phyloP scores from a whole-genome alignment of 2,888 invertebrate genomes.

The Perdita meconis region DNA sequence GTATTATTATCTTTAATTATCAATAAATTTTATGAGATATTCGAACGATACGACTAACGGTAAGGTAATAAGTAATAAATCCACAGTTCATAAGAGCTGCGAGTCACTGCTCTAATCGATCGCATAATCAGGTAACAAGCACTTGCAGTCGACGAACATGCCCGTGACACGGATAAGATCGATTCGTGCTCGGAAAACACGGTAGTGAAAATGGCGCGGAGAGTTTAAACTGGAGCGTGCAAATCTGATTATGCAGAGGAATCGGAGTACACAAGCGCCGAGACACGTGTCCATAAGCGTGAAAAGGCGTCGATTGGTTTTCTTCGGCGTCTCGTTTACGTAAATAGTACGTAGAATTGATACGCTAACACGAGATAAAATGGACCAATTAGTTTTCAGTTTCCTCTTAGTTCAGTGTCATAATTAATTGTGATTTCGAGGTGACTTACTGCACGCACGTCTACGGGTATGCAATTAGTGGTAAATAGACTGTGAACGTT shows the following conservation, averaged over 20 bases:
- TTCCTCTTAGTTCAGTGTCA: no score
- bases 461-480: no score
- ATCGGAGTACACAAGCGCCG: background rate
- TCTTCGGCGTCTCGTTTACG: background rate
- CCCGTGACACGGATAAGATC: conserved; percentile 47
- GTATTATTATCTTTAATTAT: no score
- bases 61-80: background rate
- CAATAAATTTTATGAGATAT: background rate
- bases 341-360: background rate
- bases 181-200: conserved; percentile 32
- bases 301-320: conserved; percentile 24
- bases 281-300: conserved; percentile 30
- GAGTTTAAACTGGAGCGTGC: conserved; percentile 10
- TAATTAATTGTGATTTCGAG: no score
- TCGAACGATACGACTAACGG: no score
- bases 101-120: conserved; percentile 23
- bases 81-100: background rate
- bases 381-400: background rate
- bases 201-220: conserved; percentile 35
- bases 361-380: background rate
- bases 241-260: conserved; percentile 26
- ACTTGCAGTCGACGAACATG: conserved; percentile 22
- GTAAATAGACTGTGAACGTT: no score
- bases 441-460: no score
- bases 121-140: conserved; percentile 7